Evolutionary conservation across 2,888 invertebrate species (phyloP), one percentile per base, ranked within the genome.

Genomic region (Drosophila lacicola): DNA sequence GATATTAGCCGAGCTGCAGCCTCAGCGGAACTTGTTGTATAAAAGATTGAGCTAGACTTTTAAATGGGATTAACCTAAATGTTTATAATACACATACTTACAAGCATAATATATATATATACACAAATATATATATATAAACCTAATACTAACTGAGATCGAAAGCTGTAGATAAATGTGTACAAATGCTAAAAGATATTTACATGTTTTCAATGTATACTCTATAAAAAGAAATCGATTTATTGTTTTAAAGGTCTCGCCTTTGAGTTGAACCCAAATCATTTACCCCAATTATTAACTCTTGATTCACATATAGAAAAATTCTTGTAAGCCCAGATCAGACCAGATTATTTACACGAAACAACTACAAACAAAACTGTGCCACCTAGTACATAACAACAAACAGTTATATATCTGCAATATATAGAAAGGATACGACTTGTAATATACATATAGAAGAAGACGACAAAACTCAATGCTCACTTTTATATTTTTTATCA

Each of bases 401-500:
- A 75, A 76, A 90, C 80, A 82, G 88, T 83, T 83, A 89, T 89
- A 83, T 83, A 85, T 88, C 84, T 79, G 78, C 78, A 74, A 81
- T 82, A 79, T 75, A 79, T 75, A 76, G 67, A 80, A 69, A 54
- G 46, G 42, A 80, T 49, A 68, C 63, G 60, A 76, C 60, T 68
- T 82, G 80, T 82, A 79, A 74, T 61, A 71, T 69, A 83, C 53
- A 70, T 41, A 79, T 34, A 68, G 51, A 64, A 45, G n/a, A 57
- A 51, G 21, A 60, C 45, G 60, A 70, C 41, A 82, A 85, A 78
- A 72, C 60, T 82, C 68, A 83, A 83, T 85, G 86, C 83, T 83
- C 83, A 83, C 90, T 88, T 83, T 88, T 89, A 89, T 83, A 83
- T 83, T 83, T 83, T 29, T 83, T 89, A 88, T 89, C 88, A 89